These are phyloP conservation scores for Ctenodactylus gundi DNA, from an alignment of 2,113 vertebrate species.

Conservation along the genomic window DNA sequence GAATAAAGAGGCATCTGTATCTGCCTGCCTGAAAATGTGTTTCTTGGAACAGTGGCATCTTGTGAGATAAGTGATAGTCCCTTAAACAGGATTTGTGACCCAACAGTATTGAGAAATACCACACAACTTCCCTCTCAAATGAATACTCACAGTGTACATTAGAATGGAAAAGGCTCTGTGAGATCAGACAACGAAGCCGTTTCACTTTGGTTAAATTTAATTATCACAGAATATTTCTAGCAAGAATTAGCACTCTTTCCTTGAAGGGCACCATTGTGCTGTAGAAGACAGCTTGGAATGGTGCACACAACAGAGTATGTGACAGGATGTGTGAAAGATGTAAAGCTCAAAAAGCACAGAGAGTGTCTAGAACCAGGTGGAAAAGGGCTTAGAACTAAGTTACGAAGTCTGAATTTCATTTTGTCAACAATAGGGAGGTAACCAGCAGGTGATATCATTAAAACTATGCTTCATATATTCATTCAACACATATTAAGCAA, in stretches of 20 bases:
- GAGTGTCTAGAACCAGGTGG: background rate
- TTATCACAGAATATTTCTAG: constrained; percentile 26
- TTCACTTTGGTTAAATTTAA: constrained; percentile 33
- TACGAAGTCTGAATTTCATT: background rate
- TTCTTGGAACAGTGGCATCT: constrained; percentile 50
- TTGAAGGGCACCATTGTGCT: constrained; percentile 20
- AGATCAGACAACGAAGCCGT: background rate
- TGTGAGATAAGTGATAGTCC: constrained; percentile 42
- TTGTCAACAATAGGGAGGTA: background rate
- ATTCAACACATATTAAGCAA: background rate
- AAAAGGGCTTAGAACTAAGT: background rate
- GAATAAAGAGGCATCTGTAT: constrained; percentile 58
- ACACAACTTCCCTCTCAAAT: background rate
- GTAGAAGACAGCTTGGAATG: background rate
- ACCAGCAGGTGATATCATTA: background rate
- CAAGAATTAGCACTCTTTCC: constrained; percentile 11
- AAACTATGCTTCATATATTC: constrained; percentile 14
- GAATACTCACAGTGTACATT: background rate
- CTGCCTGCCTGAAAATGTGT: constrained; percentile 13
- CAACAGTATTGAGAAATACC: constrained; percentile 30
- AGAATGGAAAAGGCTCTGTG: constrained; percentile 53
- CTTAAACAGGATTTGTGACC: constrained; percentile 26
- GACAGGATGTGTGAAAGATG: background rate
- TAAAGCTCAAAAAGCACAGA: background rate
- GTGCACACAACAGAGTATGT: background rate